Conservation (phyloP, 1,140 invertebrate species). For the Ceratitis capitata region DNA sequence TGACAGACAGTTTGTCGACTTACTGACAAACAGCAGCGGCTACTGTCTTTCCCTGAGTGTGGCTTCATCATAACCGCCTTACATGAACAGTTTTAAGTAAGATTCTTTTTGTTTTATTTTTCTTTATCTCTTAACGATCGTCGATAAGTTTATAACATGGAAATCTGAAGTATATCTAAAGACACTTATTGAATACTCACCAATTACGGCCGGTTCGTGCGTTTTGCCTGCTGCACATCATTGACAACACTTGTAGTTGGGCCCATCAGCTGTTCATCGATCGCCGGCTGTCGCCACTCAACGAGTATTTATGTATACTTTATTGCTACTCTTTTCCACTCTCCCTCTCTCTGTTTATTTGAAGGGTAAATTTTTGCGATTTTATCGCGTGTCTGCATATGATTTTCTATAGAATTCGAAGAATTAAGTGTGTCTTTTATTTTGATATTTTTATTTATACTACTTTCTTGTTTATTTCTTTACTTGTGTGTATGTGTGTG, state of each 20-base stretch:
- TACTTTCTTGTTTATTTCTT: not conserved
- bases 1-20: conserved; percentile 26
- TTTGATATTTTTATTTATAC: not conserved
- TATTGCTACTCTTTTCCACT: not conserved
- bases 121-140: not conserved
- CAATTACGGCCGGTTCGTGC: no score
- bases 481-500: no score
- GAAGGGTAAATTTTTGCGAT: not conserved
- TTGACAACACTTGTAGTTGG: not conserved
- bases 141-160: not conserved
- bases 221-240: not conserved
- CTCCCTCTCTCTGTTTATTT: not conserved
- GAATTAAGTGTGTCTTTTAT: not conserved
- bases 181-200: not conserved
- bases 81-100: not conserved
- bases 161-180: not conserved
- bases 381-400: not conserved
- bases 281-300: not conserved
- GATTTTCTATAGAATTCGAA: not conserved
- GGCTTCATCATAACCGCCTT: not conserved
- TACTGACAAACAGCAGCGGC: not conserved
- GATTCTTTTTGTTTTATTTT: not conserved
- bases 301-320: not conserved
- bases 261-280: not conserved
- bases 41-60: not conserved